Evolutionary conservation across 1,140 invertebrate species (phyloP), one percentile per base, ranked within the genome.

Genomic region (Drosophila prosaltans): DNA sequence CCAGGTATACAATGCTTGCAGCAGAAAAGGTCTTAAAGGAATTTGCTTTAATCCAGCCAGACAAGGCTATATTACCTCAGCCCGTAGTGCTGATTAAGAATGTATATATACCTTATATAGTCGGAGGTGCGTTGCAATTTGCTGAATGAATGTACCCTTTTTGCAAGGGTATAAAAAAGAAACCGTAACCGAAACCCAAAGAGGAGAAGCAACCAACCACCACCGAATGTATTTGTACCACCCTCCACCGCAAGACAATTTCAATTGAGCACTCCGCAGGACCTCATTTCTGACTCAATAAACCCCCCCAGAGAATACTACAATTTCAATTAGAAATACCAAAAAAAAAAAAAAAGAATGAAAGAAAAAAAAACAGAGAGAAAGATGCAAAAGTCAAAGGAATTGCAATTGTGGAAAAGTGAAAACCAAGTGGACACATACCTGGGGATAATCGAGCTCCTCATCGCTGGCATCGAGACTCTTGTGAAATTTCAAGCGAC

Each of bases 381-480:
- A 36, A 36, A 6, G 32, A 36, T 36, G 6, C 24, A n/a, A 39
- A 32, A 59, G 21, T 32, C 32, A 36, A 36, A 36, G 32, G 32
- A 36, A 36, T 36, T 36, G 6, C 32, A 36, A 7, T 5, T 36
- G 4, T 30, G 6, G 32, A 36, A 36, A 36, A n/a, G 16, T 43
- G 32, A 21, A 16, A 16, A 36, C 16, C 45, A 69, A 36, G 39
- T 48, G 55, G 43, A 76, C 72, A 76, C 72, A 73, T 89, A 92
- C 91, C 91, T 92, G 91, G 32, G 91, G 78, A 84, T 90, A 90
- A 69, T 92, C 91, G 62, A 92, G 78, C 68, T 92, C 91, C 71
- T 91, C 91, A 62, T 91, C 90, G 66, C 90, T 91, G 68, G 90
- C 88, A 74, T 91, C 91, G 69, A 91, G 74, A 67, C 79, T 91